Evolutionary conservation across 2,797 vertebrate genomes (phyloP).

Genomic region (Botia almorhae): DNA sequence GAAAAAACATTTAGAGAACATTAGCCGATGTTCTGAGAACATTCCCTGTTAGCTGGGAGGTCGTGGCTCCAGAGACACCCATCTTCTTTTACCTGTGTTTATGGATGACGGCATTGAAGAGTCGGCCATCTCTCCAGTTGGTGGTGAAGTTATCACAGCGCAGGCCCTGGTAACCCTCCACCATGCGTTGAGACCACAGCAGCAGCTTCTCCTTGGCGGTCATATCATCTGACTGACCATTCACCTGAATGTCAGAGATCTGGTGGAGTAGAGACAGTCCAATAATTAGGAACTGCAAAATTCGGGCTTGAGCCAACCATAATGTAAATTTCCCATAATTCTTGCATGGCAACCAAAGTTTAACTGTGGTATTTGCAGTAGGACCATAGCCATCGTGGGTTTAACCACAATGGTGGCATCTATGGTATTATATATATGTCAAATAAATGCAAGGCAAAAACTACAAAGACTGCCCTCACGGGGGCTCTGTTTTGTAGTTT

Average conservation of each 20-base stretch:
- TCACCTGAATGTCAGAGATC: slow-evolving; percentile 98
- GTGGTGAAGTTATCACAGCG: slow-evolving; percentile 95
- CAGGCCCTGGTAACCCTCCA: slow-evolving; percentile 90
- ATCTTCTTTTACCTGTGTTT: slow-evolving; percentile 84
- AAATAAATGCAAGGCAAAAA: background rate
- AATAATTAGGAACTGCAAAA: background rate
- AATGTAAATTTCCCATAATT: background rate
- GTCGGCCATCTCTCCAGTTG: slow-evolving; percentile 91
- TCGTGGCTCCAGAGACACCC: background rate
- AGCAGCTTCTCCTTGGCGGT: slow-evolving; percentile 97
- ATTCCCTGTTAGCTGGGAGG: background rate
- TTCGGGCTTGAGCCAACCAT: background rate
- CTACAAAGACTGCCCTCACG: background rate
- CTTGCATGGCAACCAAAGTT: background rate
- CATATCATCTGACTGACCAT: slow-evolving; percentile 96
- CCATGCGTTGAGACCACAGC: slow-evolving; percentile 96
- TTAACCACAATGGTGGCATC: too few species aligned
- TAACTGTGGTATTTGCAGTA: background rate
- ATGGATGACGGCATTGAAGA: slow-evolving; percentile 95
- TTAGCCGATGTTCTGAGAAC: too few species aligned
- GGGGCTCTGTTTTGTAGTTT: background rate
- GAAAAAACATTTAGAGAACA: too few species aligned
- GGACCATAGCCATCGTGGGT: too few species aligned
- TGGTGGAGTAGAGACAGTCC: slow-evolving; percentile 61
- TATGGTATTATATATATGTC: background rate